These are phyloP conservation scores for Tupiocoris notatus DNA, from an alignment of 2,888 invertebrate genomes.

Conservation along the genomic window DNA sequence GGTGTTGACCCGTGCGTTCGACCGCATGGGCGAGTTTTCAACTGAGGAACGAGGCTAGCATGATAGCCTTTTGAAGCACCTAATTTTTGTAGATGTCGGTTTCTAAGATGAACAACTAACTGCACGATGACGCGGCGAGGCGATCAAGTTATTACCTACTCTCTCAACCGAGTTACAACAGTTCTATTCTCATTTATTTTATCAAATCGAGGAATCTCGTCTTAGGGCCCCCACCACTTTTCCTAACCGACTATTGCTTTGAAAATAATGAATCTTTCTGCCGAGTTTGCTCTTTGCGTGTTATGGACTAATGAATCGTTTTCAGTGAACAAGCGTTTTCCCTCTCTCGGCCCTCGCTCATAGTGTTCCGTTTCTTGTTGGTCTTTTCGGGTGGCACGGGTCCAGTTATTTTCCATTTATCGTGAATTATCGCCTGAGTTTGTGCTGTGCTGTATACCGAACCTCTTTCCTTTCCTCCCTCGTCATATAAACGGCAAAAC, in stretches of 20 bases:
- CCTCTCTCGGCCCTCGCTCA: constrained; percentile 1
- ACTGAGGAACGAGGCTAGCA: no score
- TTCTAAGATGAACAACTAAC: constrained; percentile 11
- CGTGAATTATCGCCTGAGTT: constrained; percentile 9
- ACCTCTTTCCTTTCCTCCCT: neutral
- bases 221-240: constrained; percentile 18
- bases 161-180: constrained; percentile 1
- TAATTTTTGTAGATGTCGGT: neutral
- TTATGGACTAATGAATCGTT: constrained; percentile 36
- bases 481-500: neutral
- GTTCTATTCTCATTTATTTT: constrained; percentile 41
- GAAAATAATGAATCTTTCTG: constrained; percentile 40
- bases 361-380: constrained; percentile 34
- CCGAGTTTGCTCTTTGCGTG: constrained; percentile 38
- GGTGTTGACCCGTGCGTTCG: no score
- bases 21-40: no score
- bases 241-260: constrained; percentile 16
- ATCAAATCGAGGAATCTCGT: constrained; percentile 37
- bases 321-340: constrained; percentile 18
- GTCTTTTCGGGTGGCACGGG: constrained; percentile 10
- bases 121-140: neutral
- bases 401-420: constrained; percentile 34
- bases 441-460: neutral
- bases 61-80: no score
- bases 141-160: constrained; percentile 2